These are phyloP conservation scores for Oryzias dopingdopingensis DNA, from an alignment of 2,797 vertebrate species.

Conservation along the genomic window DNA sequence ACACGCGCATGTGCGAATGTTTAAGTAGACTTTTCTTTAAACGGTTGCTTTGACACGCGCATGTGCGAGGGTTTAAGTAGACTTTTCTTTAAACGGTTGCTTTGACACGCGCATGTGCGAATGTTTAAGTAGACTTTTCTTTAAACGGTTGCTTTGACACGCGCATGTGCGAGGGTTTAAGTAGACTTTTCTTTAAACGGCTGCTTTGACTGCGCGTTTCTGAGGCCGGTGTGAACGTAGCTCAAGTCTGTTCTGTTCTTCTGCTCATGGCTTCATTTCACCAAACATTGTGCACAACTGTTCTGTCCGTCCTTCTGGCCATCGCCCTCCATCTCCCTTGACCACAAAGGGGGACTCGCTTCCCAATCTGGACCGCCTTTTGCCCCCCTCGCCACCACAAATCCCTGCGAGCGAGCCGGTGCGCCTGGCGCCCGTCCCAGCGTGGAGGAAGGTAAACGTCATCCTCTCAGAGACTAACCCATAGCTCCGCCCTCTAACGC, in stretches of 20 bases:
- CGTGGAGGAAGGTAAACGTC: constrained; percentile 95
- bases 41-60: too few relatives aligned
- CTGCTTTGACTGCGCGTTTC: too few relatives aligned
- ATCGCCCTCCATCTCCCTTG: constrained; percentile 36
- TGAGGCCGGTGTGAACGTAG: too few relatives aligned
- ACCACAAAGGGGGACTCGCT: constrained; percentile 75
- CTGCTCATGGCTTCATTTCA: constrained; percentile 36
- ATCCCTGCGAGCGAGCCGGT: constrained; percentile 79
- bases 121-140: too few relatives aligned
- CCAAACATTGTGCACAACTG: constrained; percentile 59
- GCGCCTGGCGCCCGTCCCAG: constrained; percentile 80
- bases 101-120: too few relatives aligned
- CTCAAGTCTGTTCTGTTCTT: constrained; percentile 19
- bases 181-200: too few relatives aligned
- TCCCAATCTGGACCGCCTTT: constrained; percentile 85
- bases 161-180: too few relatives aligned
- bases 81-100: too few relatives aligned
- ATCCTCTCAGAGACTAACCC: constrained; percentile 37
- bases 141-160: too few relatives aligned
- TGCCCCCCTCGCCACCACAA: constrained; percentile 73
- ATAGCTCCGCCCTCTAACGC: constrained; percentile 37
- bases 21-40: too few relatives aligned
- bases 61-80: too few relatives aligned
- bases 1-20: too few relatives aligned
- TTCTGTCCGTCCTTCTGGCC: constrained; percentile 39